Percentiles rank a stretch among this genome's conserved stretches.
phyloP scores from a whole-genome alignment of 2,797 vertebrate species.

The Microctenopoma lineatum region DNA sequence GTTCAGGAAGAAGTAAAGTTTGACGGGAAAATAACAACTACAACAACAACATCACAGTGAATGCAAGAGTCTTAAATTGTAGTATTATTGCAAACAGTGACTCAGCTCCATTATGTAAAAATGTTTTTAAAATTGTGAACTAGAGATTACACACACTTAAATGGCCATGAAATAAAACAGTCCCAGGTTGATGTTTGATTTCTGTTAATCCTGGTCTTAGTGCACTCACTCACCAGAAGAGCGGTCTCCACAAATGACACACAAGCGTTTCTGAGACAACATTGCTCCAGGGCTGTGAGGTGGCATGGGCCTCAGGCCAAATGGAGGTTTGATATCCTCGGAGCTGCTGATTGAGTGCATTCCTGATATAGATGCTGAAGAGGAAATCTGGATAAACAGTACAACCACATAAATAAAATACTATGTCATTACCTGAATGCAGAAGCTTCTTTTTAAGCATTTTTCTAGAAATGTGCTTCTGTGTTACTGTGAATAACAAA shows the following conservation, averaged over 20 bases:
- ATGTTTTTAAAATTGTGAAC: neutral
- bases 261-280: constrained; percentile 93
- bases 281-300: constrained; percentile 84
- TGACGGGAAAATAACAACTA: neutral
- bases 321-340: constrained; percentile 96
- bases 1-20: constrained; percentile 1
- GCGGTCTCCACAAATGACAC: constrained; percentile 97
- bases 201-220: constrained; percentile 28
- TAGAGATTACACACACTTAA: constrained; percentile 12
- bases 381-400: constrained; percentile 85
- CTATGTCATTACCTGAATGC: neutral
- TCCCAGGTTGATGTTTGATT: constrained; percentile 16
- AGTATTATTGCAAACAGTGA: neutral
- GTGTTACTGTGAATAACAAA: neutral
- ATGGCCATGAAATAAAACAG: constrained; percentile 12
- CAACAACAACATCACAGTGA: constrained; percentile 6
- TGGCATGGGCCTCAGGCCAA: constrained; percentile 90
- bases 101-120: constrained; percentile 1
- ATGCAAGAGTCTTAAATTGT: neutral
- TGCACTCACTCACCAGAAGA: constrained; percentile 89
- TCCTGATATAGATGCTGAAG: constrained; percentile 87
- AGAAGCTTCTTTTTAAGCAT: neutral
- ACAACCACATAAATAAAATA: constrained; percentile 18
- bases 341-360: constrained; percentile 97
- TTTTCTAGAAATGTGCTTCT: neutral